phyloP scores from a whole-genome alignment of 1,140 invertebrate genomes.

The Scylla paramamosain region DNA sequence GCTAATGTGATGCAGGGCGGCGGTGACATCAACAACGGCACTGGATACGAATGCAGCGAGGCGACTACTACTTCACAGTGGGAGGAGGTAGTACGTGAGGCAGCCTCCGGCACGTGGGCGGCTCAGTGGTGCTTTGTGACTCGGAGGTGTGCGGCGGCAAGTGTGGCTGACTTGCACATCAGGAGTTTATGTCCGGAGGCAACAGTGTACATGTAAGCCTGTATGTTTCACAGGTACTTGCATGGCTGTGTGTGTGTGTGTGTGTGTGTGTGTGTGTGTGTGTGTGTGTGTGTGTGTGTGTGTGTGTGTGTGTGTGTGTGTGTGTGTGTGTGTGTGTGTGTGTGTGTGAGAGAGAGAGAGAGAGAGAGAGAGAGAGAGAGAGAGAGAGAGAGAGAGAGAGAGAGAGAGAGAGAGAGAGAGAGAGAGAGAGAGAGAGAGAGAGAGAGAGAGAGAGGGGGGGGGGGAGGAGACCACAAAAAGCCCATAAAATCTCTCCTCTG shows the following conservation, averaged over 20 bases:
- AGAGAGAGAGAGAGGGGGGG: background rate
- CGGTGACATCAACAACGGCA: slow-evolving; percentile 9
- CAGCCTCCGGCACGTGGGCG: background rate
- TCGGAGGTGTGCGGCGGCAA: background rate
- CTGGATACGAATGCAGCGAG: background rate
- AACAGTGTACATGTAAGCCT: background rate
- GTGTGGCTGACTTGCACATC: background rate
- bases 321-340: background rate
- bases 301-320: background rate
- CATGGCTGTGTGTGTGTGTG: background rate
- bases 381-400: slow-evolving; percentile 5
- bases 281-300: background rate
- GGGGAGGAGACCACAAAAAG: background rate
- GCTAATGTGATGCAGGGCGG: slow-evolving; percentile 18
- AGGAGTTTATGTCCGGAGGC: background rate
- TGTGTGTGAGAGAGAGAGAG: background rate
- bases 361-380: slow-evolving; percentile 9
- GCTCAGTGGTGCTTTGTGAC: background rate
- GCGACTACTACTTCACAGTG: background rate
- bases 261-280: background rate
- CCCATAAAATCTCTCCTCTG: background rate
- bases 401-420: slow-evolving; percentile 18
- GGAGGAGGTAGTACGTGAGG: background rate
- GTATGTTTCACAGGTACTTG: slow-evolving; percentile 12
- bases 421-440: background rate